Evolutionary conservation across 2,113 vertebrate species (phyloP).

Genomic region (Fulica atra): DNA sequence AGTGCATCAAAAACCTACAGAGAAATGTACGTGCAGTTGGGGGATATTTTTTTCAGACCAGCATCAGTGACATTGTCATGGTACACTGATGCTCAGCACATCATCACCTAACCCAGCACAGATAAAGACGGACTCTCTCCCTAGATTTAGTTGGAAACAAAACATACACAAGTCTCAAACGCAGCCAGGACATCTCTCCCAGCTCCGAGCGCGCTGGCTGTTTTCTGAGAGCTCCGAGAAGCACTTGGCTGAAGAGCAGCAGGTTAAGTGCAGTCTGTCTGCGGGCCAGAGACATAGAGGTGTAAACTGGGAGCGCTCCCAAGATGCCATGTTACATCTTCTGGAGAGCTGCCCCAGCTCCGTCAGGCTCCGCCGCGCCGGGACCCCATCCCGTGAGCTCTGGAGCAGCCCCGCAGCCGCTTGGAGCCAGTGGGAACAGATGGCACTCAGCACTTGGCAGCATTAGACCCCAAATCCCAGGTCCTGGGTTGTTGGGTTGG

Average conservation of each 20-base stretch:
- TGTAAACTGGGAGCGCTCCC: constrained; percentile 51
- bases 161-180: rapidly evolving
- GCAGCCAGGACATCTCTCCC: background rate
- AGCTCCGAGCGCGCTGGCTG: background rate
- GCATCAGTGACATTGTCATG: rapidly evolving
- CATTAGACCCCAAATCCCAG: constrained; percentile 22
- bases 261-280: constrained; percentile 59
- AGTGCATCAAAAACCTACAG: background rate
- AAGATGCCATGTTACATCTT: constrained; percentile 5
- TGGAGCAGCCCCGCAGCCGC: background rate
- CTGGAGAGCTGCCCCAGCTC: constrained; percentile 36
- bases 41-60: background rate
- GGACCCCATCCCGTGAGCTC: constrained; percentile 24
- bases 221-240: background rate
- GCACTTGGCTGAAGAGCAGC: background rate
- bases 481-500: background rate
- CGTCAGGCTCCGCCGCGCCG: background rate
- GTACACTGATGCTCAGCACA: background rate
- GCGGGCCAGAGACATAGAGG: background rate
- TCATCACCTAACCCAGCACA: background rate
- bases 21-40: rapidly evolving
- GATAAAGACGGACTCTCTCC: background rate
- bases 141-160: background rate
- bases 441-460: constrained; percentile 65
- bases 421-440: constrained; percentile 49